Base-by-base conservation (phyloP, 2,797 vertebrate genomes). In the Notoglanidium macrostoma region DNA sequence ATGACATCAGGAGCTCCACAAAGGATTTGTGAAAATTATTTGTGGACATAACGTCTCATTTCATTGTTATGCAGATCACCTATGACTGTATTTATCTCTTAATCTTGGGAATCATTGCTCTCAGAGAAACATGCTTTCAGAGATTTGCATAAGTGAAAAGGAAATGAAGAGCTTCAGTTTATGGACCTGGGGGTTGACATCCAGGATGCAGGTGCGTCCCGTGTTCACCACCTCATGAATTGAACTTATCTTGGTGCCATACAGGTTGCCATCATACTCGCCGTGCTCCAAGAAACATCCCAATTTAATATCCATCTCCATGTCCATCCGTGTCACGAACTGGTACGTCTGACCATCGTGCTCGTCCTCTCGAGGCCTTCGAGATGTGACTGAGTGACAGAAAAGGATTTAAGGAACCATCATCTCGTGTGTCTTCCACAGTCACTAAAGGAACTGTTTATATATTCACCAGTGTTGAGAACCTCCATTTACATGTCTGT, bases 231-330 rank as follows among this genome's bases (percentile, higher is more conserved):
- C 98, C 93, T 98, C 97, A 46, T 98, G 97, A 90, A 99, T 98
- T 90, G 98, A 99, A 89, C 98, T 96, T 0, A 99, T 99, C 94
- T 99, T 99, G 61, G 98, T 99, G 90, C 98, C 98, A 51, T 99
- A 99, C 82, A 99, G 96, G 93, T 99, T 99, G 55, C 97, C 97
- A 87, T 99, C 98, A 10, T 99, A 99, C 89, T 99, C 98, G 10
- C 98, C 98, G 82, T 99, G 98, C 92, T 99, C 98, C 94, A 99
- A 94, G 89, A 98, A 99, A 54, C 97, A 96, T n/a, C 98, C 97
- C 44, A 95, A 96, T 92, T 97, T 99, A 92, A 99, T 96, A 85
- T 99, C 98, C 3, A 72, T 94, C 93, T 99, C 98, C 98, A 99
- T 99, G 93, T 99, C 98, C 0, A 93, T 93, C 87, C 97, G 95